These are phyloP conservation scores for Autographa pulchrina DNA, from an alignment of 2,888 invertebrate genomes.

Conservation along the genomic window DNA sequence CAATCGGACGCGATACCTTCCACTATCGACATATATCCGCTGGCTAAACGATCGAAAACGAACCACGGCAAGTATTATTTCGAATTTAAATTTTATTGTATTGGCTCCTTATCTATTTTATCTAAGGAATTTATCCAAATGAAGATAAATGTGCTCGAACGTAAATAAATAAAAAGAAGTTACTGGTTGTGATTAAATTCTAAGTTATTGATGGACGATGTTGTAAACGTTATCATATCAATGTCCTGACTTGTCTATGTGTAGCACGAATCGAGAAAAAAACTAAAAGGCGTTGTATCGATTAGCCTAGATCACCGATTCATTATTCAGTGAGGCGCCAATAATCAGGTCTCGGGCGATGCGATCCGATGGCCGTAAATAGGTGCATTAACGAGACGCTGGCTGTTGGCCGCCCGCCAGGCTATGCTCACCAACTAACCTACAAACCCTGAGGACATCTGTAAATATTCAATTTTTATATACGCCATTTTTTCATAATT, in stretches of 20 bases:
- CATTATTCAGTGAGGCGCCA: conserved; percentile 83
- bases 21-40: conserved; percentile 57
- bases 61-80: conserved; percentile 39
- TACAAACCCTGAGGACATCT: conserved; percentile 73
- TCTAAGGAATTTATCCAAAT: conserved; percentile 46
- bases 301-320: conserved; percentile 79
- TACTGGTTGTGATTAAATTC: conserved; percentile 13
- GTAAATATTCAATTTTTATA: conserved; percentile 66
- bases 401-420: conserved; percentile 47
- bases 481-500: conserved; percentile 57
- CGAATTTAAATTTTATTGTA: conserved; percentile 53
- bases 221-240: conserved; percentile 7
- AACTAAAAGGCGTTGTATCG: conserved; percentile 72
- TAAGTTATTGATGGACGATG: not conserved
- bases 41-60: conserved; percentile 53
- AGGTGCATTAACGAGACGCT: conserved; percentile 69
- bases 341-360: conserved; percentile 75
- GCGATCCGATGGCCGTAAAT: conserved; percentile 72
- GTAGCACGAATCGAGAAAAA: conserved; percentile 48
- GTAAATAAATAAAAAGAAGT: conserved; percentile 11
- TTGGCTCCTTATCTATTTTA: conserved; percentile 39
- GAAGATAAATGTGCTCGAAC: conserved; percentile 37
- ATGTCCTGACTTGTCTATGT: conserved; percentile 1
- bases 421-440: conserved; percentile 76
- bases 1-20: conserved; percentile 60